These are phyloP conservation scores for Drosophila ananassae DNA, from an alignment of 1,140 invertebrate genomes.

Conservation along the genomic window DNA sequence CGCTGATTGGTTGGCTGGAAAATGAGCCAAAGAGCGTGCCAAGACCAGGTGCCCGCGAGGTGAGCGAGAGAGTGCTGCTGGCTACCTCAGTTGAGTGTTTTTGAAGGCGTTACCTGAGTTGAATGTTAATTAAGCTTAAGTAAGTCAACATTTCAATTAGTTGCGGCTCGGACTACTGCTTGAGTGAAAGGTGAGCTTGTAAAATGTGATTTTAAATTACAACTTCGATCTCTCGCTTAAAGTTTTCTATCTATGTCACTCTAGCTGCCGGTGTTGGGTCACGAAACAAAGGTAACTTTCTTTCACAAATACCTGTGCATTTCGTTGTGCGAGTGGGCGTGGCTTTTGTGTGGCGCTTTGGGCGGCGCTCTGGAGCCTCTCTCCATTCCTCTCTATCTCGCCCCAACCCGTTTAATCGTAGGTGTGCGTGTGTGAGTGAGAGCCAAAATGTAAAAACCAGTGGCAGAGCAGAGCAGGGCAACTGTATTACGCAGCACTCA, in stretches of 20 bases:
- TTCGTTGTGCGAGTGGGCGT: conserved; percentile 58
- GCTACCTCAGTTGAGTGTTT: conserved; percentile 34
- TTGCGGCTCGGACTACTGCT: conserved; percentile 10
- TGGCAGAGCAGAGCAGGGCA: conserved; percentile 65
- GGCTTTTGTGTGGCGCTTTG: conserved; percentile 66
- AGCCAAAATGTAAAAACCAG: conserved; percentile 57
- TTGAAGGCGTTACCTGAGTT: conserved; percentile 64
- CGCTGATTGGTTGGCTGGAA: conserved; percentile 48
- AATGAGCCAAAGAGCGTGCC: conserved; percentile 37
- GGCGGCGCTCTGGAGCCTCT: conserved; percentile 64
- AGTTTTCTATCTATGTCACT: conserved; percentile 20
- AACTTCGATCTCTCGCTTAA: conserved; percentile 19
- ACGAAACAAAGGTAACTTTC: conserved; percentile 54
- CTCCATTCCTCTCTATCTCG: conserved; percentile 51
- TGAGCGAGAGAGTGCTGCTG: conserved; percentile 33
- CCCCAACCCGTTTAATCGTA: conserved; percentile 59
- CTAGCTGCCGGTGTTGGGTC: conserved; percentile 33
- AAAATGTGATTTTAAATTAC: not conserved
- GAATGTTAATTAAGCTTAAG: conserved; percentile 70
- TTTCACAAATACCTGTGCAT: conserved; percentile 39
- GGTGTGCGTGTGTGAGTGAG: conserved; percentile 26
- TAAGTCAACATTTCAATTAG: conserved; percentile 65
- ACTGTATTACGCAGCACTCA: conserved; percentile 57
- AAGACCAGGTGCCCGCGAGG: conserved; percentile 6
- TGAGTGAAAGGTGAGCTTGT: conserved; percentile 17